phyloP scores from a whole-genome alignment of 2,888 invertebrate genomes.

The Stictocephala bisonia region DNA sequence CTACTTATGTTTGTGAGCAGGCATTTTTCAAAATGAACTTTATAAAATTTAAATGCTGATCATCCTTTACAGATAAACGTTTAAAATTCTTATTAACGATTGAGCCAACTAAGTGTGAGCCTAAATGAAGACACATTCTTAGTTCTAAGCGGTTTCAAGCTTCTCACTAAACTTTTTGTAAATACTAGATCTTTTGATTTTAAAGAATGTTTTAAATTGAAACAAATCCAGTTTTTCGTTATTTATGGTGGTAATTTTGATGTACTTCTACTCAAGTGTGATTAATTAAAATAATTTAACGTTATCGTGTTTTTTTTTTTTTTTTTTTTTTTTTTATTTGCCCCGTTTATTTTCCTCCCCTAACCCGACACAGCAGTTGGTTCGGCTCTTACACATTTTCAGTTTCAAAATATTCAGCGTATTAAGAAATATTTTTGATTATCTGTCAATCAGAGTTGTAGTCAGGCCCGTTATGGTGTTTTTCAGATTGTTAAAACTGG shows the following conservation, averaged over 20 bases:
- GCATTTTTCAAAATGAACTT: too few relatives aligned
- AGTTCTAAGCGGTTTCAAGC: conserved; percentile 1
- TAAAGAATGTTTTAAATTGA: not conserved
- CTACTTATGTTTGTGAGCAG: conserved; percentile 14
- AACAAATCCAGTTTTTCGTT: not conserved
- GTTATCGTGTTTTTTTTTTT: not conserved
- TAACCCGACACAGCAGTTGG: not conserved
- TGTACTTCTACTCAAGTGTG: not conserved
- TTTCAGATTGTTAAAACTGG: conserved; percentile 9
- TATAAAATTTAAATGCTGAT: not conserved
- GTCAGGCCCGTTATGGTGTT: not conserved
- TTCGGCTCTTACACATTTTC: conserved; percentile 10
- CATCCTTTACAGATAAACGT: not conserved
- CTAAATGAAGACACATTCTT: not conserved
- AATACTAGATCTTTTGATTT: not conserved
- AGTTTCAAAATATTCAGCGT: conserved; percentile 1
- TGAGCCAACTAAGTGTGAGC: not conserved
- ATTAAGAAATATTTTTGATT: not conserved
- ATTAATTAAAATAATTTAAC: conserved; percentile 5
- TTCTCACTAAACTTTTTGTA: conserved; percentile 7
- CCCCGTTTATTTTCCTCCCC: not conserved
- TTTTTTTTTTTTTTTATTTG: too few relatives aligned
- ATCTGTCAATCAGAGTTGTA: not conserved
- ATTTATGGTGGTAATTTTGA: not conserved
- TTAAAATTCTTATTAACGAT: conserved; percentile 10